phyloP scores from a whole-genome alignment of 2,888 invertebrate genomes.

The Nomada lathburiana region DNA sequence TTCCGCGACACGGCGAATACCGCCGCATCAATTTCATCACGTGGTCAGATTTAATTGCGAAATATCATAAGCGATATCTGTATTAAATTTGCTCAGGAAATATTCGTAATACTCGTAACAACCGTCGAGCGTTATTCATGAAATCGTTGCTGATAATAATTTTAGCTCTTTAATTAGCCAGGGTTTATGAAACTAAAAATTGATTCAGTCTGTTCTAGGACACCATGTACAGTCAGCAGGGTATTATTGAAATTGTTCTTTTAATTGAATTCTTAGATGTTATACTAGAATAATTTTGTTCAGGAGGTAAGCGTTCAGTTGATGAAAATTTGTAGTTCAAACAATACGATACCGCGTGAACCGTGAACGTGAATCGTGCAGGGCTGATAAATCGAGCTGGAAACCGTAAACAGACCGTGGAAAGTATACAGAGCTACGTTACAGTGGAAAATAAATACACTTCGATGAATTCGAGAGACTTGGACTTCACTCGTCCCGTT shows the following conservation, averaged over 20 bases:
- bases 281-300: background rate
- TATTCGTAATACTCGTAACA: too few relatives aligned
- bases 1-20: background rate
- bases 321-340: constrained; percentile 22
- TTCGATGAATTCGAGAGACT: background rate
- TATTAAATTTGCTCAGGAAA: background rate
- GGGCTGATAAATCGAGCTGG: constrained; percentile 14
- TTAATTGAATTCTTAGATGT: background rate
- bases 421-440: background rate
- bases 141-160: background rate
- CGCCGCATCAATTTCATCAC: background rate
- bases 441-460: constrained; percentile 11
- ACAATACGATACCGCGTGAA: constrained; percentile 10
- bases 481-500: background rate
- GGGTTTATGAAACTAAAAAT: too few relatives aligned
- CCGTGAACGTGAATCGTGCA: constrained; percentile 1
- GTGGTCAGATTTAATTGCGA: background rate
- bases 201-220: too few relatives aligned
- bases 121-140: too few relatives aligned
- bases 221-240: too few relatives aligned
- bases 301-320: constrained; percentile 14
- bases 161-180: background rate
- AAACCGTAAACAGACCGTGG: constrained; percentile 5
- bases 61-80: background rate
- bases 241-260: too few relatives aligned